Percentiles rank a stretch among this genome's conserved stretches.
These are phyloP conservation scores for Trachymyrmex septentrionalis DNA, from an alignment of 1,140 invertebrate genomes.

Conservation along the genomic window DNA sequence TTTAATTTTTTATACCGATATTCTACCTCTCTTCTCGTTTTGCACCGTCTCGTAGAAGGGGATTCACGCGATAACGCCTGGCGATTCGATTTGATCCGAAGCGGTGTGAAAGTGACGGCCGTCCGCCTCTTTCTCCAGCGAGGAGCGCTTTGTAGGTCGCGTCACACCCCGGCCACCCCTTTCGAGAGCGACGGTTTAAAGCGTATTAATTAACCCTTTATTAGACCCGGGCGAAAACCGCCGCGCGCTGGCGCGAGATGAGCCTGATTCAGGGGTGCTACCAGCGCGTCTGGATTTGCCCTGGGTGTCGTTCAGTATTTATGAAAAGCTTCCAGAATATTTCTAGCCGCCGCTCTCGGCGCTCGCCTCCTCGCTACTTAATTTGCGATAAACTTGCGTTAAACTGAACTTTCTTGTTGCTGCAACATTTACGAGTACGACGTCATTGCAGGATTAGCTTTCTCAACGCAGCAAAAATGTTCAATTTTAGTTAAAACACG, in stretches of 20 bases:
- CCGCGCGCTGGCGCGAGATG: conserved; percentile 81
- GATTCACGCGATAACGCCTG: conserved; percentile 74
- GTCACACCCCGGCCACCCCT: conserved; percentile 70
- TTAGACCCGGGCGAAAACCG: conserved; percentile 84
- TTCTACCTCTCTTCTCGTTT: conserved; percentile 15
- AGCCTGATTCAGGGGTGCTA: conserved; percentile 80
- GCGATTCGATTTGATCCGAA: conserved; percentile 73
- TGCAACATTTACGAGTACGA: conserved; percentile 8
- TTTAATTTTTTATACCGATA: conserved; percentile 20
- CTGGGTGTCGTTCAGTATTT: conserved; percentile 83
- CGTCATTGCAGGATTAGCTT: neutral
- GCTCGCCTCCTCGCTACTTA: conserved; percentile 29
- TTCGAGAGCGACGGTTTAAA: conserved; percentile 82
- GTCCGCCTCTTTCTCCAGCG: conserved; percentile 62
- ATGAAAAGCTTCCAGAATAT: conserved; percentile 82
- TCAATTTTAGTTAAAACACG: neutral
- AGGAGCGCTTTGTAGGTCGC: conserved; percentile 71
- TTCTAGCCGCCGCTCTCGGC: conserved; percentile 54
- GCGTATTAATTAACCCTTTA: conserved; percentile 86
- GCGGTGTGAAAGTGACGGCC: conserved; percentile 73
- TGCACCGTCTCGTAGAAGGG: conserved; percentile 42
- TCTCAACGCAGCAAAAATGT: neutral
- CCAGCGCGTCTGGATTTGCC: conserved; percentile 72
- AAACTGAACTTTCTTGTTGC: conserved; percentile 27
- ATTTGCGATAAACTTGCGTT: conserved; percentile 53